phyloP scores from a whole-genome alignment of 2,797 vertebrate genomes.

The Ceyx erithaca region DNA sequence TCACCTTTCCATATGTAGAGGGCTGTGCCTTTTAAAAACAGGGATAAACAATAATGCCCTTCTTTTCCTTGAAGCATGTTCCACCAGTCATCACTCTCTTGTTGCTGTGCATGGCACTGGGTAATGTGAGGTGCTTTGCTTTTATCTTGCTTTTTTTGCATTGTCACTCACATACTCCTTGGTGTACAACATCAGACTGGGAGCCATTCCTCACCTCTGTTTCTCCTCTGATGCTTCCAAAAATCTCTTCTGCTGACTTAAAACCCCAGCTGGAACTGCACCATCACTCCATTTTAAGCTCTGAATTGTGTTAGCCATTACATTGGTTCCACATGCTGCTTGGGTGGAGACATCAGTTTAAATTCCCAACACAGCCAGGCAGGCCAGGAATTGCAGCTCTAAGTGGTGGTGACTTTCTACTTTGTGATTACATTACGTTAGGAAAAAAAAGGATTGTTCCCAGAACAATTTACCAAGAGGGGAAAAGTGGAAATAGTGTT shows the following conservation, averaged over 20 bases:
- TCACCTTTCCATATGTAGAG: neutral
- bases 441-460: constrained; percentile 29
- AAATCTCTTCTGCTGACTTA: constrained; percentile 16
- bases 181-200: neutral
- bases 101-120: neutral
- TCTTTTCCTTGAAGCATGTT: neutral
- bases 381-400: constrained; percentile 53
- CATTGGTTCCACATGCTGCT: constrained; percentile 35
- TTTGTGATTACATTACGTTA: constrained; percentile 34
- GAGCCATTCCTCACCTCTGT: constrained; percentile 6
- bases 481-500: neutral
- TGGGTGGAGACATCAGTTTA: constrained; percentile 53
- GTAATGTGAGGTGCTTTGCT: neutral
- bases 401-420: constrained; percentile 44
- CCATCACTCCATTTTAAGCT: constrained; percentile 61
- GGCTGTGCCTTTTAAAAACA: neutral
- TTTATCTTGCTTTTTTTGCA: neutral
- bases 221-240: constrained; percentile 18
- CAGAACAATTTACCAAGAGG: constrained; percentile 32
- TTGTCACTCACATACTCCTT: neutral
- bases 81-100: neutral
- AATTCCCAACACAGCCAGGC: constrained; percentile 28
- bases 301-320: constrained; percentile 62
- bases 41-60: neutral
- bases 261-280: constrained; percentile 23